These are phyloP conservation scores for Siniperca undulata DNA, from an alignment of 2,797 vertebrate species.

Conservation along the genomic window DNA sequence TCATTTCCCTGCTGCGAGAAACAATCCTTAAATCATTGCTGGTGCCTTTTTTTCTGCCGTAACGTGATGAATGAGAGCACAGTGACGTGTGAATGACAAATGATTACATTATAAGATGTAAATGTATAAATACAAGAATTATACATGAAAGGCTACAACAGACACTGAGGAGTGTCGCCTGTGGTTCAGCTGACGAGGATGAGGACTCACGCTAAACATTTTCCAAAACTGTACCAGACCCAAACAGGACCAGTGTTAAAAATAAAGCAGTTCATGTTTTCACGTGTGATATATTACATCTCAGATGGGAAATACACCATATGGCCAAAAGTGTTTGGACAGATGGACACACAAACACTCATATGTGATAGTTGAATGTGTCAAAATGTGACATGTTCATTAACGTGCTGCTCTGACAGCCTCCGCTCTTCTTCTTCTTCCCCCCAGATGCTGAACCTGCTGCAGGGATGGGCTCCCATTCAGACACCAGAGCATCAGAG, in stretches of 20 bases:
- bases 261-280: neutral
- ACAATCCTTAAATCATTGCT: conserved; percentile 11
- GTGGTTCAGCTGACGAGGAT: neutral
- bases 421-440: neutral
- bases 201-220: too few species aligned
- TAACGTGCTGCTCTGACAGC: neutral
- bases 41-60: neutral
- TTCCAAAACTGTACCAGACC: neutral
- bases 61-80: neutral
- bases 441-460: too few species aligned
- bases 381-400: too few species aligned
- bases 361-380: too few species aligned
- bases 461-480: too few species aligned
- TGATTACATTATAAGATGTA: neutral
- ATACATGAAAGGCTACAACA: neutral
- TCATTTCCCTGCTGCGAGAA: conserved; percentile 15
- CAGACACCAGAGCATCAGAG: too few species aligned
- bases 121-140: neutral
- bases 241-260: neutral
- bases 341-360: neutral
- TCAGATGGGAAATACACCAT: neutral
- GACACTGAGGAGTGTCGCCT: neutral
- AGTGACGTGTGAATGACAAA: neutral
- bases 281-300: neutral
- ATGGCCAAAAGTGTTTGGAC: neutral